phyloP scores from a whole-genome alignment of 2,113 vertebrate genomes.

The Mixornis gularis region DNA sequence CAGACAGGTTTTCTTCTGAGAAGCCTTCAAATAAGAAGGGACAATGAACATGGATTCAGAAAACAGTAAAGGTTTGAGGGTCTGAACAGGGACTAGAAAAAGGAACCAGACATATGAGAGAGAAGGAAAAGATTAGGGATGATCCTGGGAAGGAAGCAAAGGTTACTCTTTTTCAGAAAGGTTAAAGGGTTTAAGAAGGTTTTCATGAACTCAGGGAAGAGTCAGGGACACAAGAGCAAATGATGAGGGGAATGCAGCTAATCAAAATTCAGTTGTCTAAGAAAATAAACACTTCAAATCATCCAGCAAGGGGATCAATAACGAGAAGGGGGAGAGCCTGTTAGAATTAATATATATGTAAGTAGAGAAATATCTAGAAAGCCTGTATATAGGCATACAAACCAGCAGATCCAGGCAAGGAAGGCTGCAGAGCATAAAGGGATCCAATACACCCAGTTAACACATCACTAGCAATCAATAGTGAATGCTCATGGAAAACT shows the following conservation, averaged over 20 bases:
- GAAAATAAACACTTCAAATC: background rate
- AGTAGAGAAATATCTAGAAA: background rate
- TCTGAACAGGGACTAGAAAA: background rate
- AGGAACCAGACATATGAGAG: background rate
- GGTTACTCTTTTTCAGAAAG: background rate
- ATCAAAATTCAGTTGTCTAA: constrained; percentile 23
- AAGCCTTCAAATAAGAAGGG: background rate
- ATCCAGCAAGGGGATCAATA: background rate
- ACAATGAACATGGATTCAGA: background rate
- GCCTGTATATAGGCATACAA: background rate
- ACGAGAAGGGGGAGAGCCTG: background rate
- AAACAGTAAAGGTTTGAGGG: background rate
- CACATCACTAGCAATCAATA: constrained; percentile 7
- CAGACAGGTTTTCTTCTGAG: background rate
- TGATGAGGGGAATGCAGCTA: background rate
- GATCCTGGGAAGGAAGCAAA: background rate
- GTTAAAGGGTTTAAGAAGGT: background rate
- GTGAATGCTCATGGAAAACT: constrained; percentile 18
- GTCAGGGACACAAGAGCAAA: background rate
- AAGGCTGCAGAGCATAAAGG: background rate
- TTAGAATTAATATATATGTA: background rate
- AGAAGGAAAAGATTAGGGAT: background rate
- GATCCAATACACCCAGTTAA: background rate
- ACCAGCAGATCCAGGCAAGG: background rate
- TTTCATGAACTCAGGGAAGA: background rate